Conservation (phyloP, 1,140 invertebrate genomes). For the Dermatophagoides farinae region DNA sequence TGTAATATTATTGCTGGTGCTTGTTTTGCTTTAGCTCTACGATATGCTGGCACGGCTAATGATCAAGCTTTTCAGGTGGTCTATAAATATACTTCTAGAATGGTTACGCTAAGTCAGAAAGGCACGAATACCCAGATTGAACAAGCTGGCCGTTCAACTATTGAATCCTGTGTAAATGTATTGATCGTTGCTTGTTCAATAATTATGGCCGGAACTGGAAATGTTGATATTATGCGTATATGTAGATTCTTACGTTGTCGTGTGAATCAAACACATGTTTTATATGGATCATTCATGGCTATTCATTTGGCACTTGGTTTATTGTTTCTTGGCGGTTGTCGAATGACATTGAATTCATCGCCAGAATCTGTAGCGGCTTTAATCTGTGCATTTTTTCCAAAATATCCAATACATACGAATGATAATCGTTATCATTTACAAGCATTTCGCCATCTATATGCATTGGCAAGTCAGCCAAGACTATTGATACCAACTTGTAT, state of each 20-base stretch:
- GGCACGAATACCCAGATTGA: constrained; percentile 37
- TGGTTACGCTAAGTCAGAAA: constrained; percentile 13
- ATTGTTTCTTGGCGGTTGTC: constrained; percentile 64
- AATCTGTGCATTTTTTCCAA: constrained; percentile 80
- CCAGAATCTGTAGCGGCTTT: constrained; percentile 65
- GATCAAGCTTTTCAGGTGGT: constrained; percentile 53
- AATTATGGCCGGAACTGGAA: constrained; percentile 82
- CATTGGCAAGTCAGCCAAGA: constrained; percentile 69
- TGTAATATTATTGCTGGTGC: constrained; percentile 86
- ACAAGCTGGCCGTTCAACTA: constrained; percentile 63
- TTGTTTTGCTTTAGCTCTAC: constrained; percentile 75
- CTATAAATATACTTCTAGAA: constrained; percentile 22
- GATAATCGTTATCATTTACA: constrained; percentile 90
- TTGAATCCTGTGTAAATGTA: constrained; percentile 70
- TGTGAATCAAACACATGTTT: constrained; percentile 34
- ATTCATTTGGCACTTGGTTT: constrained; percentile 79
- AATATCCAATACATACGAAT: constrained; percentile 84
- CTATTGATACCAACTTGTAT: constrained; percentile 68
- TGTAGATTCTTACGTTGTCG: constrained; percentile 57
- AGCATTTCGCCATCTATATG: constrained; percentile 83
- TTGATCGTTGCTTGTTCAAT: constrained; percentile 50
- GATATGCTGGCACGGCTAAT: constrained; percentile 78
- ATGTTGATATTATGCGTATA: constrained; percentile 60
- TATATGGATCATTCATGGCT: constrained; percentile 81
- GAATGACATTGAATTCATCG: constrained; percentile 61